Evolutionary conservation across 2,113 vertebrate genomes (phyloP), one percentile per base, ranked within the genome.

Genomic region (Illadopsis cleaveri): DNA sequence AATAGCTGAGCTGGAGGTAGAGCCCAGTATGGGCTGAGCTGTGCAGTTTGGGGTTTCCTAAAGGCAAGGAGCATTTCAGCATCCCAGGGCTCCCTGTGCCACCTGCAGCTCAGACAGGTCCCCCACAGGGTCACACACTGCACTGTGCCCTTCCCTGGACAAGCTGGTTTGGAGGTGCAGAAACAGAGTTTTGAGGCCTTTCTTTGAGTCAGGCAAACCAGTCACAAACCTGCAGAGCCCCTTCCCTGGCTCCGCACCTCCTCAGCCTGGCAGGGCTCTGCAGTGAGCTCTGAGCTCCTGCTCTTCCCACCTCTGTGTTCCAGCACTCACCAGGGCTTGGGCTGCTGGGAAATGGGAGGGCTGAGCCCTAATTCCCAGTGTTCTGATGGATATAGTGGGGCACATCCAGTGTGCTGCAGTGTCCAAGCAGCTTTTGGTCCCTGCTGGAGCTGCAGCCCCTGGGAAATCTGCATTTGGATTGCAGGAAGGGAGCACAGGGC

Each of bases 1-100:
- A 84, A 81, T 48, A 79, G 73, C 91, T 82, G 61, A 68, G 64
- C 42, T 66, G 10, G 86, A 90, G 95, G 80, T n/a, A 13, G 60
- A 60, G 8, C 77, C 5, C 76, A 24, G 70, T 19, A 3, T 0
- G 5, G 85, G 88, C 56, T 45, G 76, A 30, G 4, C 86, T 92
- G 76, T 68, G 88, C 62, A 35, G 33, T 33, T 61, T 45, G 48
- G 42, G 44, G 3, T 38, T 53, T 70, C 27, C 38, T 23, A 16
- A 68, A 92, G 22, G 50, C 50, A 51, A 37, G 75, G 48, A 85
- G 62, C 35, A 8, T 78, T 81, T 84, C 33, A 71, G 61, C 62
- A 76, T 45, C 56, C 31, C 8, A 24, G 37, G 3, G 17, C 51
- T 69, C 62, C 57, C 75, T 42, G 78, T 62, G 79, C 47, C 82